phyloP scores from a whole-genome alignment of 2,888 invertebrate genomes.

The Hypomecis punctinalis region DNA sequence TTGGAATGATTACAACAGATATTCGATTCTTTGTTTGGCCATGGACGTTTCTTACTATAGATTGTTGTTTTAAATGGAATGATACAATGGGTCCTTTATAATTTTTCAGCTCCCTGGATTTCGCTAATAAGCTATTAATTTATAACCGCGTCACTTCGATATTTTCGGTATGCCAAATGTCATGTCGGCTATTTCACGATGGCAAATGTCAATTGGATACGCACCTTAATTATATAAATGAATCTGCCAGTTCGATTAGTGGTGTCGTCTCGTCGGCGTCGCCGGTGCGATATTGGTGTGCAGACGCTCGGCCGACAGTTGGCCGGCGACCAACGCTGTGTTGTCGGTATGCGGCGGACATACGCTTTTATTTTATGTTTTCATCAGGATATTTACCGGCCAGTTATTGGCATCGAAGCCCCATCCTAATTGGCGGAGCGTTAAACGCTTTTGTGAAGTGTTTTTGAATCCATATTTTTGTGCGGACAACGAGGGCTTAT shows the following conservation, averaged over 20 bases:
- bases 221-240: slow-evolving; percentile 52
- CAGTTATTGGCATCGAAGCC: slow-evolving; percentile 12
- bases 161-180: slow-evolving; percentile 42
- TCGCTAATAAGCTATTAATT: slow-evolving; percentile 6
- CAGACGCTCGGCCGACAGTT: slow-evolving; percentile 60
- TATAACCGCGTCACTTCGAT: slow-evolving; percentile 27
- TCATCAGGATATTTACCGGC: slow-evolving; percentile 74
- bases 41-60: too few species aligned
- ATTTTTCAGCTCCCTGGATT: not conserved
- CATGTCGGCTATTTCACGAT: slow-evolving; percentile 37
- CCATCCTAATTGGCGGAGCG: not conserved
- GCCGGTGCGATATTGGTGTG: slow-evolving; percentile 43
- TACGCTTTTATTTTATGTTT: slow-evolving; percentile 79
- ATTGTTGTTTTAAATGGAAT: too few species aligned
- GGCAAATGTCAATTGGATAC: slow-evolving; percentile 52
- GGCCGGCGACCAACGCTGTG: slow-evolving; percentile 77
- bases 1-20: not conserved
- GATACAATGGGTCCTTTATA: too few species aligned
- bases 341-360: slow-evolving; percentile 67
- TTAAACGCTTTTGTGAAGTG: not conserved
- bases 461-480: too few species aligned
- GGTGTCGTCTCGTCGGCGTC: slow-evolving; percentile 30
- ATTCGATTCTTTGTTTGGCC: too few species aligned
- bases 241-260: slow-evolving; percentile 49
- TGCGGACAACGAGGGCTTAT: too few species aligned